Conservation (phyloP, 2,113 vertebrate genomes). For the Coryphaenoides rupestris region DNA sequence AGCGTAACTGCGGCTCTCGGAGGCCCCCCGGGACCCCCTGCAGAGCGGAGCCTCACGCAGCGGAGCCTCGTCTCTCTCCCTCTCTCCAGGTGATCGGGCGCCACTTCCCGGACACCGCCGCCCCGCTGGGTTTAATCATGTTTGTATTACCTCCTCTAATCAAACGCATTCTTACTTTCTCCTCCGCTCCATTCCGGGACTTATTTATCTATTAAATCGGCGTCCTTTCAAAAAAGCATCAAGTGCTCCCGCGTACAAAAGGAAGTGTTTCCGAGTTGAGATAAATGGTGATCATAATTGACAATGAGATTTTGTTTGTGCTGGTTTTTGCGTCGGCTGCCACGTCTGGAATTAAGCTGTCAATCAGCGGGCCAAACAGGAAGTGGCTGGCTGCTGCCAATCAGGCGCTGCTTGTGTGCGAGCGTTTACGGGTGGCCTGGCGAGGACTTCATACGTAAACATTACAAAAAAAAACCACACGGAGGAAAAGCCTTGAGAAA, state of each 20-base stretch:
- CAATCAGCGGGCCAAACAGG: constrained; percentile 35
- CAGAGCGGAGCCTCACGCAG: constrained; percentile 23
- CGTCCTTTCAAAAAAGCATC: constrained; percentile 34
- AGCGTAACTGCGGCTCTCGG: constrained; percentile 50
- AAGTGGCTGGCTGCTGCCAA: constrained; percentile 40
- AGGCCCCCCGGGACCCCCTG: constrained; percentile 51
- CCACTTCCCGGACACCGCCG: constrained; percentile 56
- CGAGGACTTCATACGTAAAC: too few species aligned
- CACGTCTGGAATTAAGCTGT: constrained; percentile 61
- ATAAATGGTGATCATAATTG: constrained; percentile 61
- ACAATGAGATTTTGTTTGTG: constrained; percentile 62
- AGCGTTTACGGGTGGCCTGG: too few species aligned
- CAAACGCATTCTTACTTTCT: constrained; percentile 58
- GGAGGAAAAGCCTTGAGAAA: too few species aligned
- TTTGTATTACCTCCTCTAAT: constrained; percentile 68
- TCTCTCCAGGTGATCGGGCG: constrained; percentile 67
- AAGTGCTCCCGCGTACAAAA: constrained; percentile 57
- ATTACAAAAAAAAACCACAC: too few species aligned
- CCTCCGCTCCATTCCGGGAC: constrained; percentile 55
- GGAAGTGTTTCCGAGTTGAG: constrained; percentile 49
- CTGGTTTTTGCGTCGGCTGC: constrained; percentile 41
- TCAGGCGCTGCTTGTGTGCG: not conserved
- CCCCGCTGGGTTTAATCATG: constrained; percentile 67
- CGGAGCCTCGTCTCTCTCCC: constrained; percentile 17
- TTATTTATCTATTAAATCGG: constrained; percentile 1